These are phyloP conservation scores for Lepidurus packardi DNA, from an alignment of 1,140 invertebrate species.

Conservation along the genomic window DNA sequence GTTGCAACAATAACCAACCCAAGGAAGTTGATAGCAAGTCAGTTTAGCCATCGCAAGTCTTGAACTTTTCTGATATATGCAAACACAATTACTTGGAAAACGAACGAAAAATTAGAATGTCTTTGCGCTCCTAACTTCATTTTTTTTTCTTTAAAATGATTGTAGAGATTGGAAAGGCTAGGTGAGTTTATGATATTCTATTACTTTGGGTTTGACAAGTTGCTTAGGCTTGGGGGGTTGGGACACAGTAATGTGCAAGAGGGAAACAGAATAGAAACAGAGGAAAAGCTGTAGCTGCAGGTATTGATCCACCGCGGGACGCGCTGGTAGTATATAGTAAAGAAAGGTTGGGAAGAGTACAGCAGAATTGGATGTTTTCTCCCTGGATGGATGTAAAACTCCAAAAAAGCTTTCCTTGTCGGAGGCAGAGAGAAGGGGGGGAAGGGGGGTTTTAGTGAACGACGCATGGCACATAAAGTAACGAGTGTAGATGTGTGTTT, in stretches of 20 bases:
- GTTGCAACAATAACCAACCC: too few relatives aligned
- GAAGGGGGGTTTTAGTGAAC: neutral
- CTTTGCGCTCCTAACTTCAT: too few relatives aligned
- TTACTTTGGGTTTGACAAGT: neutral
- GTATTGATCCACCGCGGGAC: slow-evolving; percentile 20
- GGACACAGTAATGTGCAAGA: neutral
- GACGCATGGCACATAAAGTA: slow-evolving; percentile 19
- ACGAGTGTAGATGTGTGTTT: neutral
- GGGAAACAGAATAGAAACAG: slow-evolving; percentile 3
- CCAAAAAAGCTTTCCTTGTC: neutral
- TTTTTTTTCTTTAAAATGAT: too few relatives aligned
- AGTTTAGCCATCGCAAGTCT: too few relatives aligned
- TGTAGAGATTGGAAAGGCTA: too few relatives aligned
- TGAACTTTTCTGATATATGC: too few relatives aligned
- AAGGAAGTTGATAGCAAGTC: too few relatives aligned
- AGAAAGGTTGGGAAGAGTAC: slow-evolving; percentile 14
- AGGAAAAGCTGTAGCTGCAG: slow-evolving; percentile 21
- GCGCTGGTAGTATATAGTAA: neutral
- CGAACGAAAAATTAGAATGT: too few relatives aligned
- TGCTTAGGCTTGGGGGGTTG: neutral
- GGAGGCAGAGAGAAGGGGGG: neutral
- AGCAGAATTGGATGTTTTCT: slow-evolving; percentile 19
- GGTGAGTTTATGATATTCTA: neutral
- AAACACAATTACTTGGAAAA: too few relatives aligned
- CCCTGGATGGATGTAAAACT: slow-evolving; percentile 6